A percentile compares a stretch with the other conserved stretches of the same genome.
phyloP scores from a whole-genome alignment of 2,797 vertebrate genomes.

The Erpetoichthys calabaricus region DNA sequence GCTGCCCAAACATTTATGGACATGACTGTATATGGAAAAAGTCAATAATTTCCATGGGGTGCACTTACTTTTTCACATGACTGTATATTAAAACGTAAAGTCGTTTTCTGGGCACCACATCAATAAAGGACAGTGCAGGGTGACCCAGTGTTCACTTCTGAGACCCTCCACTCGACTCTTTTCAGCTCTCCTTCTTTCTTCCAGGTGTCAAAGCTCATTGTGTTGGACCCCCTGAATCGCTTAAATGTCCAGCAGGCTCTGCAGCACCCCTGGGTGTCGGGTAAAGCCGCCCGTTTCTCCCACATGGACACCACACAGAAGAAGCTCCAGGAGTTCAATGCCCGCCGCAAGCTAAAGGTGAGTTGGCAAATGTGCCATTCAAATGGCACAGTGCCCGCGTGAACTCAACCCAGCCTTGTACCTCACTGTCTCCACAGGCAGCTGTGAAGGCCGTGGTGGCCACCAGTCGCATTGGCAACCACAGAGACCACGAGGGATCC shows the following conservation, averaged over 20 bases:
- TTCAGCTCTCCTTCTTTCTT: not conserved
- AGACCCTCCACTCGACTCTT: too few species aligned
- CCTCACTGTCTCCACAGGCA: conserved; percentile 40
- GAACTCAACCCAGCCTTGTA: not conserved
- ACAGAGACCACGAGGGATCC: conserved; percentile 53
- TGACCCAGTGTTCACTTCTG: too few species aligned
- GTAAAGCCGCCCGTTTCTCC: conserved; percentile 66
- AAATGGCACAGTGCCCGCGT: not conserved
- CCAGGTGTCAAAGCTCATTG: conserved; percentile 70
- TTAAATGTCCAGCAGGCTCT: conserved; percentile 62
- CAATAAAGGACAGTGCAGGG: too few species aligned
- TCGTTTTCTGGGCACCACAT: too few species aligned
- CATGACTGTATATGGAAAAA: too few species aligned
- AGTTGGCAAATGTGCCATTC: not conserved
- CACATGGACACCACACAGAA: conserved; percentile 81
- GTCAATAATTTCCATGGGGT: too few species aligned
- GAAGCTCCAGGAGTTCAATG: conserved; percentile 77
- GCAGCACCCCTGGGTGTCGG: conserved; percentile 73
- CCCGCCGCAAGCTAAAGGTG: conserved; percentile 74
- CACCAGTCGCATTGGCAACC: conserved; percentile 59
- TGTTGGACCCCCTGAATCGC: conserved; percentile 63
- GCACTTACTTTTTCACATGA: too few species aligned
- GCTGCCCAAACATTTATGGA: too few species aligned
- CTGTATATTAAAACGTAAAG: too few species aligned
- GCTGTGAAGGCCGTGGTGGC: conserved; percentile 80